Base-by-base conservation (phyloP, 2,888 invertebrate genomes). In the Neria commutata region DNA sequence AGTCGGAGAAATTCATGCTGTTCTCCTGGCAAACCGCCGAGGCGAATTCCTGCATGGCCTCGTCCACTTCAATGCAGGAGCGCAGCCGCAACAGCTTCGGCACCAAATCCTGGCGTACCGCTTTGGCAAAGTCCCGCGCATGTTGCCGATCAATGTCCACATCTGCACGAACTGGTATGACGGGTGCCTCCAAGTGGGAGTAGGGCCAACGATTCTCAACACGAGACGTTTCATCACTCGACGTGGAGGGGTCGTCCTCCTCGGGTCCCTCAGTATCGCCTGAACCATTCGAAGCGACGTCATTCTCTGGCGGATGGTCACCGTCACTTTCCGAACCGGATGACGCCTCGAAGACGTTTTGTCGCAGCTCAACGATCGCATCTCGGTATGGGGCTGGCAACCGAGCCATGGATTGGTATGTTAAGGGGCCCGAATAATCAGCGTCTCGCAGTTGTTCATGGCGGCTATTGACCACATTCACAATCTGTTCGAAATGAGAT, bases 41-140 rank as follows among this genome's bases (percentile, higher is more conserved):
- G 1, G 96, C 91, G 74, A 96, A 96, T 76, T 92, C 91, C 81
- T 95, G 95, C 80, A 97, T 85, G 0, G 92, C 91, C 78, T 94
- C 93, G 74, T 97, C 96, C 21, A 95, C 87, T 81, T 95, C 94
- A 66, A 93, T 90, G 56, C 92, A 91, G 67, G 92, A 92, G 63
- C 91, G 85, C 1, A 94, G 83, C 23, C 88, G 84, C 47, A 92
- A 80, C 1, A 95, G 83, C 73, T 90, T 89, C 0, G 94, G 94
- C 11, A 96, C 84, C 40, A 94, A 82, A 58, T 90, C 87, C 61
- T 86, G 86, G 62, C 88, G 88, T 23, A 95, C 76, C 0, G 90
- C 91, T 73, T 89, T 89, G 0, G 92, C 88, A 77, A 94, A 95
- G 74, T 91, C 90, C 19, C 90, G 84, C 0, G 95, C 94, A 77